Conservation (phyloP, 2,888 invertebrate species). For the Amphimallon solstitiale region DNA sequence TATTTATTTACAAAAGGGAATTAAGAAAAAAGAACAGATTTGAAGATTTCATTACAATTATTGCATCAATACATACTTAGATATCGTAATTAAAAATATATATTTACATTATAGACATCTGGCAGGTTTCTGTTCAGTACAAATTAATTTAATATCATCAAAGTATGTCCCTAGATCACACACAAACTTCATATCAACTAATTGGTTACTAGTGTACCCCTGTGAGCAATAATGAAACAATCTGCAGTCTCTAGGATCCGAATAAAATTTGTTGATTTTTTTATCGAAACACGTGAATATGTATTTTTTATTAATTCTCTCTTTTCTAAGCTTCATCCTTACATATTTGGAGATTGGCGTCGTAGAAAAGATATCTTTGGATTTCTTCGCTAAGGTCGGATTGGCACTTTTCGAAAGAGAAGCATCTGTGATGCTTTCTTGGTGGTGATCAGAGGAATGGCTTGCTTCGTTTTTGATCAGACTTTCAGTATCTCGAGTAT, state of each 20-base stretch:
- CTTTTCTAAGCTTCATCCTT: conserved; percentile 58
- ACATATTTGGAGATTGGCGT: conserved; percentile 55
- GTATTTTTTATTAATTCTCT: conserved; percentile 42
- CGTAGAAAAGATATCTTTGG: conserved; percentile 52
- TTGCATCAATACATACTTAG: too few species aligned
- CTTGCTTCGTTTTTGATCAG: not conserved
- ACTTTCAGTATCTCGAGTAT: not conserved
- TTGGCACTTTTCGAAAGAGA: conserved; percentile 58
- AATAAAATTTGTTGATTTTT: conserved; percentile 67
- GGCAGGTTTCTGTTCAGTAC: conserved; percentile 61
- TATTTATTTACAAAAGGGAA: conserved; percentile 25
- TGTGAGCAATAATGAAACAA: conserved; percentile 71
- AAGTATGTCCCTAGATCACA: conserved; percentile 69
- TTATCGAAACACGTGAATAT: conserved; percentile 68
- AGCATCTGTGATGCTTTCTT: conserved; percentile 55
- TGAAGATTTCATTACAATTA: too few species aligned
- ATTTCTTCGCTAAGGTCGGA: conserved; percentile 56
- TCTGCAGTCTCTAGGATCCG: conserved; percentile 68
- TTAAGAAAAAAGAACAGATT: not conserved
- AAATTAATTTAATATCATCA: conserved; percentile 66
- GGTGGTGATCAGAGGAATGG: not conserved
- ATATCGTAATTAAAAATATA: not conserved
- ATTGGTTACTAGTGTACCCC: conserved; percentile 67
- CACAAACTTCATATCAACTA: conserved; percentile 70
- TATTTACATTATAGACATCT: conserved; percentile 56